Evolutionary conservation across 2,113 vertebrate species (phyloP).

Genomic region (Myrmecophaga tridactyla): DNA sequence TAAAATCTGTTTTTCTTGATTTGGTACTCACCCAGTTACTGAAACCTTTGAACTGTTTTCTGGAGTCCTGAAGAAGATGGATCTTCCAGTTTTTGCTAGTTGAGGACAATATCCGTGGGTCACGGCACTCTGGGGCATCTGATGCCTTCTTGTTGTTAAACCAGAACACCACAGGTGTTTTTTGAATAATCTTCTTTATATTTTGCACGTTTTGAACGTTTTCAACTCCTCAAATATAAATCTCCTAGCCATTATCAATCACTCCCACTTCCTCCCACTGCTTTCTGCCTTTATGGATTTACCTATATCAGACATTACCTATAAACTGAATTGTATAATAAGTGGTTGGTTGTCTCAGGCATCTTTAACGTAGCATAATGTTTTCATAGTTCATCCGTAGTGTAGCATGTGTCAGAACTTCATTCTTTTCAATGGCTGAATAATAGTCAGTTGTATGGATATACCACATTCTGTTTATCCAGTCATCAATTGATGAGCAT

Average conservation of each 20-base stretch:
- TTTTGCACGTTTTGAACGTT: constrained; percentile 22
- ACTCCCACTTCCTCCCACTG: background rate
- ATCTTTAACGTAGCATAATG: background rate
- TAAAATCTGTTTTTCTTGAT: too few species aligned
- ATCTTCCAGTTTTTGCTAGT: too few species aligned
- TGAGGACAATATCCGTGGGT: too few species aligned
- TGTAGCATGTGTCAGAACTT: background rate
- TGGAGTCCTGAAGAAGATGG: too few species aligned
- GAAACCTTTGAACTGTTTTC: too few species aligned
- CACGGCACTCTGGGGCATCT: too few species aligned
- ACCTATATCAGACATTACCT: background rate
- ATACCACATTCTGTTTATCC: background rate
- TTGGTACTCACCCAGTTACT: too few species aligned
- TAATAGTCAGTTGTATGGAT: background rate
- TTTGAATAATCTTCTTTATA: constrained; percentile 44
- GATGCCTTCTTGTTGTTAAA: too few species aligned
- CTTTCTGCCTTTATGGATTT: background rate
- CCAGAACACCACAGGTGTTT: background rate
- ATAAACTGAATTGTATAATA: background rate
- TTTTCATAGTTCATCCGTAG: background rate
- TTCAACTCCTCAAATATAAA: background rate
- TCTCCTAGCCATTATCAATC: background rate
- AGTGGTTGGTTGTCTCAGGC: background rate
- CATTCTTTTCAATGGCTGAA: background rate
- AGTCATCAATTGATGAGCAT: background rate